Conservation (phyloP, 2,113 vertebrate species). For the Crocuta crocuta region DNA sequence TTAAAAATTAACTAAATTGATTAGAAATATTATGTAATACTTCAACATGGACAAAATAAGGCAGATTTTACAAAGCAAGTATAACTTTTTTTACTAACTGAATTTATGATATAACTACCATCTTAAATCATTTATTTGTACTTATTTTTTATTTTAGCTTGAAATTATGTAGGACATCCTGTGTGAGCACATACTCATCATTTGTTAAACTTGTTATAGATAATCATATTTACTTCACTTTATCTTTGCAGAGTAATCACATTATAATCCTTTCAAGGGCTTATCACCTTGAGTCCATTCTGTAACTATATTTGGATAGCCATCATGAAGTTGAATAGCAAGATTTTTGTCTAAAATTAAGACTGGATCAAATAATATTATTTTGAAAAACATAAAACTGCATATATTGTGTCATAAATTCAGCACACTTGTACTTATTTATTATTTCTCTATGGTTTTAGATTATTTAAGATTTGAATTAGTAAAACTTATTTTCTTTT, state of each 20-base stretch:
- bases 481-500: neutral
- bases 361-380: neutral
- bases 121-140: neutral
- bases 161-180: neutral
- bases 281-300: neutral
- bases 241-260: neutral
- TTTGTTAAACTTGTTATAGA: neutral
- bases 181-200: neutral
- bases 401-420: neutral
- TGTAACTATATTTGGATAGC: neutral
- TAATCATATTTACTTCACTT: neutral
- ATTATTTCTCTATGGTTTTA: neutral
- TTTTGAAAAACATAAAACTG: neutral
- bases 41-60: neutral
- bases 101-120: neutral
- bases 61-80: neutral
- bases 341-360: neutral
- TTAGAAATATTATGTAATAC: neutral
- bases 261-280: conserved; percentile 11
- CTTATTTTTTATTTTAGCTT: neutral
- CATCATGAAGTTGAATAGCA: neutral
- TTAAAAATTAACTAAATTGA: neutral
- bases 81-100: neutral
- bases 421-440: neutral
- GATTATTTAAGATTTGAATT: neutral